These are phyloP conservation scores for Pseudocheirus occidentalis DNA, from an alignment of 2,797 vertebrate genomes.

Conservation along the genomic window DNA sequence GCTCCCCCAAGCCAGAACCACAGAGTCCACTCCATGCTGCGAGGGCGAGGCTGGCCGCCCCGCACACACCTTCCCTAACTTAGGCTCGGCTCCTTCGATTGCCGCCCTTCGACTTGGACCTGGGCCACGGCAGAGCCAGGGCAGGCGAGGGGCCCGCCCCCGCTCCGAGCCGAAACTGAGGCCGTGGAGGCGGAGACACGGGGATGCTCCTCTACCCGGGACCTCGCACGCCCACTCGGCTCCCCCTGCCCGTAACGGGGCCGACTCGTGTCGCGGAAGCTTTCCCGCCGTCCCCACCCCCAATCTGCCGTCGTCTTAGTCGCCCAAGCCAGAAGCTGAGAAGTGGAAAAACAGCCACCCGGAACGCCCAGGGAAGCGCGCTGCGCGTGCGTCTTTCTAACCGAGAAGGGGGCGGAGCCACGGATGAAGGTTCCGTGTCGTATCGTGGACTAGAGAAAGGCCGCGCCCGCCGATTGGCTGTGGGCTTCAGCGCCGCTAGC, in stretches of 20 bases:
- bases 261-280: neutral
- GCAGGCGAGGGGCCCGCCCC: neutral
- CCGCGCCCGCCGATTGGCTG: neutral
- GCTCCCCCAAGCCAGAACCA: conserved; percentile 1
- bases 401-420: neutral
- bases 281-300: neutral
- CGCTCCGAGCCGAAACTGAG: neutral
- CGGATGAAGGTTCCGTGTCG: neutral
- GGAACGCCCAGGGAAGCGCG: neutral
- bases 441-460: neutral
- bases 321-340: neutral
- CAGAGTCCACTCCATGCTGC: neutral
- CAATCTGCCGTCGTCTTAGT: neutral
- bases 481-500: neutral
- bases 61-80: neutral
- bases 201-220: neutral
- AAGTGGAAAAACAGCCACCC: neutral
- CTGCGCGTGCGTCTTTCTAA: neutral
- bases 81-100: neutral
- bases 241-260: neutral
- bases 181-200: neutral
- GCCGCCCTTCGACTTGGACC: neutral
- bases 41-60: neutral
- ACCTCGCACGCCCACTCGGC: neutral
- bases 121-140: neutral